These are phyloP conservation scores for Cheilosia vernalis DNA, from an alignment of 2,888 invertebrate genomes.

Conservation along the genomic window DNA sequence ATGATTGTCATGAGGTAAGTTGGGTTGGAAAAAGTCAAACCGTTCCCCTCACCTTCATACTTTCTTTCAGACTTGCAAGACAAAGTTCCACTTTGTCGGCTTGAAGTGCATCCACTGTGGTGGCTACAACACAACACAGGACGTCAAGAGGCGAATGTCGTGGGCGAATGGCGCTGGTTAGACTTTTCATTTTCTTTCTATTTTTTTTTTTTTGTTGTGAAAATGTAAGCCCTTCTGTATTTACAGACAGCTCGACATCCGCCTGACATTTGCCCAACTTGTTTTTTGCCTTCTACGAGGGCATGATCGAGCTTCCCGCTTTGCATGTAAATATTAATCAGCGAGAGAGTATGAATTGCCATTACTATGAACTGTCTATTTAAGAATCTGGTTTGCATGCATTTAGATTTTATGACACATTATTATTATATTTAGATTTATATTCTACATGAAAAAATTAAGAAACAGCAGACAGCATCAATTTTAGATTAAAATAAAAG, in stretches of 20 bases:
- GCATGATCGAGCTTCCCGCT: not conserved
- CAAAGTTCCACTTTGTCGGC: conserved; percentile 94
- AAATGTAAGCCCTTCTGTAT: conserved; percentile 1
- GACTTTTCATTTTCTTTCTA: not conserved
- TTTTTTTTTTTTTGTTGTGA: not conserved
- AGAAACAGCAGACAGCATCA: conserved; percentile 4
- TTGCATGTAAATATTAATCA: not conserved
- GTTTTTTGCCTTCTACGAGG: not conserved
- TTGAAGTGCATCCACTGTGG: conserved; percentile 93
- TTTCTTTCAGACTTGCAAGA: conserved; percentile 88
- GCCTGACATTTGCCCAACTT: conserved; percentile 53
- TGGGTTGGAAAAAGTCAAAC: conserved; percentile 33
- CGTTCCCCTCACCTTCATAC: not conserved
- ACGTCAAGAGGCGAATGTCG: conserved; percentile 83
- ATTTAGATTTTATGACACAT: conserved; percentile 36
- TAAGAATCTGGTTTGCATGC: conserved; percentile 37
- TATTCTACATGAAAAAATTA: not conserved
- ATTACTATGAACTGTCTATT: conserved; percentile 18
- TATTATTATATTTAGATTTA: conserved; percentile 8
- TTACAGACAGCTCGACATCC: conserved; percentile 64
- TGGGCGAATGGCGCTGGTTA: conserved; percentile 78
- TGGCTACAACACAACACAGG: conserved; percentile 95
- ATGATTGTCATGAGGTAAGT: conserved; percentile 94
- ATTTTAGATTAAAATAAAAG: conserved; percentile 3
- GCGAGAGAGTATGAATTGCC: conserved; percentile 18